Conservation (phyloP, 2,888 invertebrate genomes). For the Drosophila vallismaia region DNA sequence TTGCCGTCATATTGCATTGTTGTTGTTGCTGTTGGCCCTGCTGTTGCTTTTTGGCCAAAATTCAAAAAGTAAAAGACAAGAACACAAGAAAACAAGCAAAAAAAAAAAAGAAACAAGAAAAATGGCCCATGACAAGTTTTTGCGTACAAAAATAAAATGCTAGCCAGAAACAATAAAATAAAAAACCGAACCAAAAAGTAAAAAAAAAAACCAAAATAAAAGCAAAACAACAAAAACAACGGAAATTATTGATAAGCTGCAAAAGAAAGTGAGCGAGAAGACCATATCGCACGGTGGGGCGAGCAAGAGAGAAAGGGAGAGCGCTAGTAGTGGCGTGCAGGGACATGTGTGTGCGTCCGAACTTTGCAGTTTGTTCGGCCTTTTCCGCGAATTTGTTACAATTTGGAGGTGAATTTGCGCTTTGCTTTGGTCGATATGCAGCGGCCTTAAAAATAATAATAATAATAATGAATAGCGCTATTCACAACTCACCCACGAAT, state of each 20-base stretch:
- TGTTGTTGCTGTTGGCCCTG: slow-evolving; percentile 37
- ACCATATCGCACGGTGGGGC: slow-evolving; percentile 3
- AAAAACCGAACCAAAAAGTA: slow-evolving; percentile 25
- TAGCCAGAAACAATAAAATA: slow-evolving; percentile 50
- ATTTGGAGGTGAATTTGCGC: slow-evolving; percentile 21
- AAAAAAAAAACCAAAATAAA: slow-evolving; percentile 36
- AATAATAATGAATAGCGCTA: slow-evolving; percentile 3
- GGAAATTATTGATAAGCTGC: slow-evolving; percentile 67
- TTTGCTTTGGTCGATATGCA: slow-evolving; percentile 22
- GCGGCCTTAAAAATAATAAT: slow-evolving; percentile 18
- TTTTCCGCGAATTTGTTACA: slow-evolving; percentile 28
- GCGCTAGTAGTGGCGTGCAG: slow-evolving; percentile 23
- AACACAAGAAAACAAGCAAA: slow-evolving; percentile 19
- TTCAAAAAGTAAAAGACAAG: slow-evolving; percentile 57
- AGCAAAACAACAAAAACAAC: slow-evolving; percentile 41
- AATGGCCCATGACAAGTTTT: slow-evolving; percentile 64
- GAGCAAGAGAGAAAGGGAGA: slow-evolving; percentile 36
- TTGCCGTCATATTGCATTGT: slow-evolving; percentile 59
- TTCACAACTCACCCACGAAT: slow-evolving; percentile 91
- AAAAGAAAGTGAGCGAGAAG: slow-evolving; percentile 26
- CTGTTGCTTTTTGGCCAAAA: slow-evolving; percentile 68
- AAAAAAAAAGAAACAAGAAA: slow-evolving; percentile 33
- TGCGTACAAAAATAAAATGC: slow-evolving; percentile 69
- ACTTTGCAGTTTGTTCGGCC: slow-evolving; percentile 68
- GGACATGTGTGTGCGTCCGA: slow-evolving; percentile 52